Conservation (phyloP, 2,113 vertebrate species). For the Grus americana region DNA sequence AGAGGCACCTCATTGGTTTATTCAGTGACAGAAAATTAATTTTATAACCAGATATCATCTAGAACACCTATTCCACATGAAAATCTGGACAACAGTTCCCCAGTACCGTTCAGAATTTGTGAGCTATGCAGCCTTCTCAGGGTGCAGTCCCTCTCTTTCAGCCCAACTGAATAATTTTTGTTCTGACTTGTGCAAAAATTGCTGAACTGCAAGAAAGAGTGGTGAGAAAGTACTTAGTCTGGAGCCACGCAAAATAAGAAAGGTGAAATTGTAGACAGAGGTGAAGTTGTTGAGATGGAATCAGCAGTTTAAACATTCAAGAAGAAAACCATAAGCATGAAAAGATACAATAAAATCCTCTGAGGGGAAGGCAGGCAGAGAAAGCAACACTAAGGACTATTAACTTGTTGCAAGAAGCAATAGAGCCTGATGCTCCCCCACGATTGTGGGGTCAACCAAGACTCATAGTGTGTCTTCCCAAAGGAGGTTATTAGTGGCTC, state of each 20-base stretch:
- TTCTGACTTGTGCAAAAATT: background rate
- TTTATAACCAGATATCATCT: background rate
- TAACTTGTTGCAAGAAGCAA: background rate
- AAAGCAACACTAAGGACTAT: background rate
- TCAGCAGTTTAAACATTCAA: background rate
- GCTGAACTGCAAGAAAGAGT: too few species aligned
- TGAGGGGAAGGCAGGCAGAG: background rate
- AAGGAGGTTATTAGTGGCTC: background rate
- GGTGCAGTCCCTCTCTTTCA: too few species aligned
- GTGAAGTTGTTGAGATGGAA: background rate
- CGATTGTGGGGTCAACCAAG: background rate
- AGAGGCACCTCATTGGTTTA: background rate
- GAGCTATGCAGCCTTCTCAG: accelerated
- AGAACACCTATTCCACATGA: accelerated
- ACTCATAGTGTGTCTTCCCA: background rate
- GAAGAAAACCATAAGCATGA: background rate
- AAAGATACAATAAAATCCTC: background rate
- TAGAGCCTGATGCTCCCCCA: background rate
- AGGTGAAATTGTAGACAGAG: background rate
- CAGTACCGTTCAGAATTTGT: background rate
- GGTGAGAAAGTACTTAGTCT: background rate
- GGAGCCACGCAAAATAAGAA: background rate
- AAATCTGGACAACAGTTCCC: accelerated
- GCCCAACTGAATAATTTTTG: background rate
- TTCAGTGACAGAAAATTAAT: background rate